phyloP scores from a whole-genome alignment of 2,113 vertebrate genomes.

The Anarhynchus alexandrinus region DNA sequence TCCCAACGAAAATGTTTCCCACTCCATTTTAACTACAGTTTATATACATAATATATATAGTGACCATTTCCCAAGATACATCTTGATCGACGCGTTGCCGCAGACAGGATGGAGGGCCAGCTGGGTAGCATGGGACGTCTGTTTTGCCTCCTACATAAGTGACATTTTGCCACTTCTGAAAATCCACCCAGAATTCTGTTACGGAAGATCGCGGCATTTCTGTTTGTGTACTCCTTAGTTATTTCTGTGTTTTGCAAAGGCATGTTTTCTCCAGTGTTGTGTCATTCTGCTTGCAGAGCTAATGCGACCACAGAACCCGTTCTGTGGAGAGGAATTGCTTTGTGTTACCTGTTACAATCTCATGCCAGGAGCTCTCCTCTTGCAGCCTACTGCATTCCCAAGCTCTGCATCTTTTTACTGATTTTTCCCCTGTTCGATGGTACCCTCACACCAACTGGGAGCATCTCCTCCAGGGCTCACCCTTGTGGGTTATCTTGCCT shows the following conservation, averaged over 20 bases:
- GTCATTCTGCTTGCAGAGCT: background rate
- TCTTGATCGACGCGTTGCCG: background rate
- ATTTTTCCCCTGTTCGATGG: background rate
- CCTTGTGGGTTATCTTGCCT: background rate
- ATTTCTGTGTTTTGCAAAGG: background rate
- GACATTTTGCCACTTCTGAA: background rate
- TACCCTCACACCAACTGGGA: background rate
- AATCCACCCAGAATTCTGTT: background rate
- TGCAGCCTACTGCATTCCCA: background rate
- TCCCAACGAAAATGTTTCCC: background rate
- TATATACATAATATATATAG: background rate
- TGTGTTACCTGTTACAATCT: background rate
- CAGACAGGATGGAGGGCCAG: background rate
- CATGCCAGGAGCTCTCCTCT: background rate
- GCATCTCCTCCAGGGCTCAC: background rate
- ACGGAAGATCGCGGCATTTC: background rate
- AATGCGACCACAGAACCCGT: background rate
- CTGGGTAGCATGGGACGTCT: background rate
- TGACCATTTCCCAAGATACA: background rate
- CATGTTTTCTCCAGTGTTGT: background rate
- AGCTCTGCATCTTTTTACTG: background rate
- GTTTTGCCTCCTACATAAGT: background rate
- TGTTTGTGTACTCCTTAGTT: background rate
- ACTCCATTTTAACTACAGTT: background rate
- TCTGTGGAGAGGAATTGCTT: background rate